Base-by-base conservation (phyloP, 2,113 vertebrate genomes). In the Romanogobio albipinnatus region DNA sequence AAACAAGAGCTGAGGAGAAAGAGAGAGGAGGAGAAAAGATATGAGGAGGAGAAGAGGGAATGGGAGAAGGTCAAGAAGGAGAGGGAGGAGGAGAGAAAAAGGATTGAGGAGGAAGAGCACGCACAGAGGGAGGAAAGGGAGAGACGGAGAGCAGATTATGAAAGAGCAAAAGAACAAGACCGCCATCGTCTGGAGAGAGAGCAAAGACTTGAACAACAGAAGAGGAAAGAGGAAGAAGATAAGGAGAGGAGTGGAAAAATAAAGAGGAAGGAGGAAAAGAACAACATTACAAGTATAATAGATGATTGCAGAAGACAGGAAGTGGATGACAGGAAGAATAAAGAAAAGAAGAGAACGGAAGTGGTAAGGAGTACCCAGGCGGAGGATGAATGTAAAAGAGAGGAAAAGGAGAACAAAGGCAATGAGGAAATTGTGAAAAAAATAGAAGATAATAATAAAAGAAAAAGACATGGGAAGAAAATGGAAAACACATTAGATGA, bases 11-110 rank as follows among this genome's bases (percentile, higher is more conserved):
- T 96, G 87, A 94, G 85, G 83, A 90, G 93, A 78, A 87, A 68
- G 86, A 91, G 91, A 86, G 92, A 93, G 76, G 90, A 90, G 73
- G 91, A 88, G 45, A 93, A 89, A 88, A 94, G 76, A 53, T 89
- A 22, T 85, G 91, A 94, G 90, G 93, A 83, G 49, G 91, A 94
- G 79, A 87, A 76, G 58, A 91, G 71, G 0, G 90, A 0, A 73
- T 89, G 90, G 74, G 87, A 94, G 90, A 93, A 82, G 84, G 91
- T 77, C n/a, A 86, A 83, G 85, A 90, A 86, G 91, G 76, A 70
- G n/a, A 91, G 53, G n/a, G 1, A 77, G 87, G 87, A 49, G 91
- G 94, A 95, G 84, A 90, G 93, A 71, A 93, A 85, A 80, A 94
- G 93, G 86, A 56, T 84, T 84, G 89, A 92, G 62, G 47, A 85